A percentile compares a stretch with the other conserved stretches of the same genome.
phyloP scores from a whole-genome alignment of 2,113 vertebrate genomes.

The Leucopternis melanops region DNA sequence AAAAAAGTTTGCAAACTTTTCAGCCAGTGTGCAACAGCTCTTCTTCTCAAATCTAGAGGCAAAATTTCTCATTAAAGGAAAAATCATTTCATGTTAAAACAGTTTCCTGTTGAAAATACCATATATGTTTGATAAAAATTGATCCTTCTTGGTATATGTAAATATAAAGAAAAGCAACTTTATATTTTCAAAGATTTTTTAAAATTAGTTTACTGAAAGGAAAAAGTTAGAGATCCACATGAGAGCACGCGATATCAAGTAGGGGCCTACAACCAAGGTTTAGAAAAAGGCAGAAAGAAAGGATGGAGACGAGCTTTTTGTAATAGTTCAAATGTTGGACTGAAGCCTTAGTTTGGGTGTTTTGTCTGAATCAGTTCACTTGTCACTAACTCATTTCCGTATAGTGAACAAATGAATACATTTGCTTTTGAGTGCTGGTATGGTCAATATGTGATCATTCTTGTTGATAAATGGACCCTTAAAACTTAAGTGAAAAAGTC shows the following conservation, averaged over 20 bases:
- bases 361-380: constrained; percentile 15
- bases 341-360: neutral
- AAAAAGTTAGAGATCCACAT: neutral
- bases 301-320: neutral
- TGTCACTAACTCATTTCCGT: neutral
- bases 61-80: neutral
- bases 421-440: constrained; percentile 10
- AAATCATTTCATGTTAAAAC: neutral
- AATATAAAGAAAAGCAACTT: neutral
- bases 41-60: neutral
- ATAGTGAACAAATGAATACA: neutral
- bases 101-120: neutral
- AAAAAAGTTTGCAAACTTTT: neutral
- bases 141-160: neutral
- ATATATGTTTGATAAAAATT: neutral
- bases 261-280: neutral
- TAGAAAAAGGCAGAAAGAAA: neutral
- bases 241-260: rapidly evolving
- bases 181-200: neutral
- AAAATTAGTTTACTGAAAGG: neutral
- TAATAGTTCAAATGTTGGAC: neutral
- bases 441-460: constrained; percentile 11
- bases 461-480: constrained; percentile 32
- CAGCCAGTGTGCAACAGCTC: neutral
- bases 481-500: constrained; percentile 6